A percentile compares a stretch with the other conserved stretches of the same genome.
These are phyloP conservation scores for Cuniculus paca DNA, from an alignment of 2,797 vertebrate species.

Conservation along the genomic window DNA sequence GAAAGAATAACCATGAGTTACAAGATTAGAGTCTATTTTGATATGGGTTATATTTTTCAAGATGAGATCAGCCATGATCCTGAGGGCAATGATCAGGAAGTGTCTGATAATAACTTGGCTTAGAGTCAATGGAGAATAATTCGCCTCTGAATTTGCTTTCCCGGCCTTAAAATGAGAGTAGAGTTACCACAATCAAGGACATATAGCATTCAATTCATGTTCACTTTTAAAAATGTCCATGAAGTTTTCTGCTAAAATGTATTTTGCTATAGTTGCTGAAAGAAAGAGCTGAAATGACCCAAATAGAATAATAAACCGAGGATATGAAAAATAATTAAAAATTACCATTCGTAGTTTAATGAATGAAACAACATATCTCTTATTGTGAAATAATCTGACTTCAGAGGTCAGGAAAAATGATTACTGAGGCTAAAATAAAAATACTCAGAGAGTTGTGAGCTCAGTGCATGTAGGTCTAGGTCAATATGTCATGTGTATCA, in stretches of 20 bases:
- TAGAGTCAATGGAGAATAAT: background rate
- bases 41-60: background rate
- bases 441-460: slow-evolving; percentile 24
- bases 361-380: slow-evolving; percentile 59
- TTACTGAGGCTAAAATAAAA: slow-evolving; percentile 55
- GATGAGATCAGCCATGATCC: background rate
- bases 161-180: background rate
- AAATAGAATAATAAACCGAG: slow-evolving; percentile 13
- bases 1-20: background rate
- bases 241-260: slow-evolving; percentile 12
- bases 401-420: slow-evolving; percentile 57
- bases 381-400: slow-evolving; percentile 58
- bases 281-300: slow-evolving; percentile 12
- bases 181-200: background rate
- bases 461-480: slow-evolving; percentile 51
- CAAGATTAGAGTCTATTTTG: slow-evolving; percentile 7
- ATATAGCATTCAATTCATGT: background rate
- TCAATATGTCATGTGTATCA: slow-evolving; percentile 53
- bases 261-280: background rate
- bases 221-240: slow-evolving; percentile 20
- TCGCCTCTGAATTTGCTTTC: slow-evolving; percentile 12
- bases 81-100: background rate
- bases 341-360: background rate
- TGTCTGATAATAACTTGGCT: background rate
- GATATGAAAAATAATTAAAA: slow-evolving; percentile 36